Conservation (phyloP, 2,888 invertebrate species). For the Eledona agricola region DNA sequence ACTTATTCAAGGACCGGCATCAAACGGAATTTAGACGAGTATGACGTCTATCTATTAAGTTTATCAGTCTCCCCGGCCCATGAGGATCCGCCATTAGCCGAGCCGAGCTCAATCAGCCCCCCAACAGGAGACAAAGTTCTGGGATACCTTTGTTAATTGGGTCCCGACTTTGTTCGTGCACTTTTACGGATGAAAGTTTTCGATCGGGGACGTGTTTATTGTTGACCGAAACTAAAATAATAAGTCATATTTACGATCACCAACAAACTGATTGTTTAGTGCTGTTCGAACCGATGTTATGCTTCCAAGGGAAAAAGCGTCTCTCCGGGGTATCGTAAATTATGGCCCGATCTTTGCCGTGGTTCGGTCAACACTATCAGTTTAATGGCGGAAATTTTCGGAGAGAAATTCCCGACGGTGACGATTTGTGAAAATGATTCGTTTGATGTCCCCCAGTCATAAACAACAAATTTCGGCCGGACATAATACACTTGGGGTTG, state of each 20-base stretch:
- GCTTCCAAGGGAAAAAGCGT: slow-evolving; percentile 28
- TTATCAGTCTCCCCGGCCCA: slow-evolving; percentile 29
- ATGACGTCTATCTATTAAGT: slow-evolving; percentile 46
- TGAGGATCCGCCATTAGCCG: slow-evolving; percentile 27
- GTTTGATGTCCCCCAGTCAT: slow-evolving; percentile 5
- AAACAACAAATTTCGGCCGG: no score
- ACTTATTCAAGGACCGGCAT: slow-evolving; percentile 42
- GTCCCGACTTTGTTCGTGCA: no score
- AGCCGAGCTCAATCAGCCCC: slow-evolving; percentile 20
- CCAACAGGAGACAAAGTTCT: not conserved
- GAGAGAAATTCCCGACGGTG: slow-evolving; percentile 22
- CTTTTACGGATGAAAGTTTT: no score
- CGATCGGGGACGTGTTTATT: no score
- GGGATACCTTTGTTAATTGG: not conserved
- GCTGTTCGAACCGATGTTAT: slow-evolving; percentile 32
- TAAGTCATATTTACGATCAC: slow-evolving; percentile 37
- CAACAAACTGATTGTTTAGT: slow-evolving; percentile 40
- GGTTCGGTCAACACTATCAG: slow-evolving; percentile 38
- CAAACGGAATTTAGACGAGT: slow-evolving; percentile 45
- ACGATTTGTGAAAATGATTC: slow-evolving; percentile 6
- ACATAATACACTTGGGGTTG: no score
- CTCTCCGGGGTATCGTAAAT: slow-evolving; percentile 36
- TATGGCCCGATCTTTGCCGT: slow-evolving; percentile 26
- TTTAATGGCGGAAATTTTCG: slow-evolving; percentile 35
- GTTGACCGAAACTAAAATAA: no score